Evolutionary conservation across 2,113 vertebrate species (phyloP).

Genomic region (Rhombomys opimus): DNA sequence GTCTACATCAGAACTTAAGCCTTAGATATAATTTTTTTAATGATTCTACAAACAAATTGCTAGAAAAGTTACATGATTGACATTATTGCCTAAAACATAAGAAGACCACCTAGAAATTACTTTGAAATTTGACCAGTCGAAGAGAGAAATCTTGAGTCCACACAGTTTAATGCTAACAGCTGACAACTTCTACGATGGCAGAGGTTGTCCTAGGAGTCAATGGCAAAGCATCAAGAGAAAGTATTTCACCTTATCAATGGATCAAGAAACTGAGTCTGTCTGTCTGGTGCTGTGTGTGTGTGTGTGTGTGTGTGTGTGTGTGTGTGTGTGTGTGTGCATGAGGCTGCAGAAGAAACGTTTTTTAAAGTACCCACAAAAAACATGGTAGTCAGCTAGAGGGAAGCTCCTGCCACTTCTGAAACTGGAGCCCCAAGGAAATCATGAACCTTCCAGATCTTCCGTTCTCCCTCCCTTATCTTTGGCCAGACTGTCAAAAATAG

Average conservation of each 20-base stretch:
- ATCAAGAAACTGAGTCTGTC: no score
- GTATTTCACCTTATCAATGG: neutral
- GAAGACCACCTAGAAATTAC: slow-evolving; percentile 48
- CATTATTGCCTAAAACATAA: slow-evolving; percentile 54
- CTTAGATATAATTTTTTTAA: neutral
- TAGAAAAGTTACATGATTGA: slow-evolving; percentile 48
- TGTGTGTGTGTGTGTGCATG: no score
- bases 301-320: no score
- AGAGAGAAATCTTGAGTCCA: neutral
- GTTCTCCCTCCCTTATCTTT: neutral
- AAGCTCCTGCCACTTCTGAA: neutral
- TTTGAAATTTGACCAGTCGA: slow-evolving; percentile 26
- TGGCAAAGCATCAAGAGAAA: neutral
- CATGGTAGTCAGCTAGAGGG: neutral
- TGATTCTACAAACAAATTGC: slow-evolving; percentile 4
- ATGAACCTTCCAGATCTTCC: neutral
- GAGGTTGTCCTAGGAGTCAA: neutral
- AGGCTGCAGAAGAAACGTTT: fast-evolving
- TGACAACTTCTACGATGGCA: neutral
- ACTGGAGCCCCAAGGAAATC: neutral
- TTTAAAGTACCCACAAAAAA: neutral
- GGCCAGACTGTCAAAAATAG: neutral
- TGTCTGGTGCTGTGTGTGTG: no score
- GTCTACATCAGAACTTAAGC: slow-evolving; percentile 35
- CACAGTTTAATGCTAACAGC: neutral